A percentile compares a stretch with the other conserved stretches of the same genome.
phyloP scores from a whole-genome alignment of 2,113 vertebrate species.

The Dromiciops gliroides region DNA sequence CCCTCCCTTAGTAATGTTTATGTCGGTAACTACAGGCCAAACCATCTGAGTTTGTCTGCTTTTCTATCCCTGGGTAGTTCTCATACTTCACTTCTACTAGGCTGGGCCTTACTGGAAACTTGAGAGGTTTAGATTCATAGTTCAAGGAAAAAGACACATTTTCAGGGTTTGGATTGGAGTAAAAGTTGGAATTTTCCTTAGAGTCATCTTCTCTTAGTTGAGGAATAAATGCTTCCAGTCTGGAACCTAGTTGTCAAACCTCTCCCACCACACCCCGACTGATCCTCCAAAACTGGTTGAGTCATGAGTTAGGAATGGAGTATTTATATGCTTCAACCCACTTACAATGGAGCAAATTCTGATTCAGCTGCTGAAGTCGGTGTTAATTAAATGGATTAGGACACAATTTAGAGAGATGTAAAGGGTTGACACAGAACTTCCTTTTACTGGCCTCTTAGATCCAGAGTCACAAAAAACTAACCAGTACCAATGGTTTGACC shows the following conservation, averaged over 20 bases:
- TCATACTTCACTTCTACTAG: not conserved
- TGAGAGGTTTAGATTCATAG: not conserved
- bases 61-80: not conserved
- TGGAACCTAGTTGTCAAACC: not conserved
- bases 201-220: not conserved
- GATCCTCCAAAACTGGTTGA: not conserved
- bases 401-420: not conserved
- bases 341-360: not conserved
- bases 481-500: not conserved
- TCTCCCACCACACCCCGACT: not conserved
- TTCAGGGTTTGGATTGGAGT: not conserved
- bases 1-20: too few species aligned
- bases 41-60: not conserved
- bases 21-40: too few species aligned
- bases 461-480: not conserved
- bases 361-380: not conserved
- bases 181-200: not conserved
- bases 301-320: not conserved
- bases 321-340: not conserved
- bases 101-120: not conserved
- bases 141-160: not conserved
- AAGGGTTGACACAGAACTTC: not conserved
- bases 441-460: not conserved
- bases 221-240: not conserved
- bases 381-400: not conserved